Evolutionary conservation across 2,888 invertebrate species (phyloP), one percentile per base, ranked within the genome.

Genomic region (Nymphalis polychloros): DNA sequence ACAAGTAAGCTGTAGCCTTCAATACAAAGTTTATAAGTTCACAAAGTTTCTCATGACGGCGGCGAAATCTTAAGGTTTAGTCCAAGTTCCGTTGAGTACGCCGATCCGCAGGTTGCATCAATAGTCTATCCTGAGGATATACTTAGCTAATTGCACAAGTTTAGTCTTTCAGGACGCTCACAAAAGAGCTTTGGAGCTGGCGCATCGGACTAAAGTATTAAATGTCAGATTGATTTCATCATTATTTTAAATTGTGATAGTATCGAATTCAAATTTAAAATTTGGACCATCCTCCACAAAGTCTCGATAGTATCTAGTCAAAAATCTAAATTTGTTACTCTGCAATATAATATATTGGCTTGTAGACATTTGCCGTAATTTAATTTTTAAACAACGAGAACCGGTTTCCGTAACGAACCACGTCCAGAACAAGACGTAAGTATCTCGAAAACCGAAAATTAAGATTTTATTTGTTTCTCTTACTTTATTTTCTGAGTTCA

Each of bases 331-430:
- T 10, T 27, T 55, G 20, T 19, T 57, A 64, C 47, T 35, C 35
- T 47, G 46, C 48, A 64, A 63, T 67, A 31, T 50, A 68, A 64
- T 63, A 64, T 72, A 72, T 76, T 70, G 73, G 67, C 77, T 73
- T 77, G 77, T 78, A 75, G 79, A 84, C 78, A 79, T 84, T 83
- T 77, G 74, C 75, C 81, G 87, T 85, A 87, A 87, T 88, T 85
- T 84, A 84, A 86, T 88, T 81, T 87, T 84, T 75, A 75, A 80
- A 82, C 79, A 81, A 83, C 81, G 82, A 65, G 75, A 76, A 73
- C 75, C 75, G 78, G 71, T 67, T 66, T 63, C 72, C 73, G 73
- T 76, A 74, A 70, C 72, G 75, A 73, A 71, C 79, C 75, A 75
- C 77, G 79, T 80, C 76, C 72, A 68, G 35, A 47, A 8, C 75